Base-by-base conservation (phyloP, 1,140 invertebrate genomes). In the Sycophila sp. region DNA sequence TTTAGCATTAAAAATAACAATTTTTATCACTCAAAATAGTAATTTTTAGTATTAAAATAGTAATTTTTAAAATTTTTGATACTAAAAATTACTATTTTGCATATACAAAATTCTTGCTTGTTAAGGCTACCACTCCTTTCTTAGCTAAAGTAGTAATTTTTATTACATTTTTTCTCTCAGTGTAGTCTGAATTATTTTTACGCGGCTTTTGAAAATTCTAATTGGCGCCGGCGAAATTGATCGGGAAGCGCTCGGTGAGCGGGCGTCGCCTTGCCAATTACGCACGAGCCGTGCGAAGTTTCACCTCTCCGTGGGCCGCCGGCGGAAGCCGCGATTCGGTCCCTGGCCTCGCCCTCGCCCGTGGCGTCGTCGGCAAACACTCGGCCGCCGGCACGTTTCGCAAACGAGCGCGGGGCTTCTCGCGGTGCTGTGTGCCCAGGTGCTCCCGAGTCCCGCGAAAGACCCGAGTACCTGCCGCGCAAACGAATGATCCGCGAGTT, bases 361-460 rank as follows among this genome's bases (percentile, higher is more conserved):
- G 2, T 17, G 8, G 24, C 49, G 53, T n/a, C 53, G 26, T 45
- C 53, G 36, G 64, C 26, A 56, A 66, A 66, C 38, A 56, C 51
- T 15, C 11, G 1, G 1, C 34, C 4, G 15, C n/a, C 24, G 47
- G 17, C 40, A 51, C 62, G 26, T 38, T 38, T 51, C 7, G 45
- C 30, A 45, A 53, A 47, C 32, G 22, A 17, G 38, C 38, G 13
- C 28, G 32, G 1, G 19, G 47, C 10, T 7, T 22, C n/a, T n/a
- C 42, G 32, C n/a, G 51, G 45, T 38, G 51, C 36, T 66, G 63
- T 55, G n/a, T n/a, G n/a, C n/a, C 63, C 51, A 19, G 56, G 36
- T 51, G 13, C 38, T 49, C 4, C 15, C 47, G 8, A 30, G 15
- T 30, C n/a, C 17, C n/a, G n/a, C n/a, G 28, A 40, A 40, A 70